phyloP scores from a whole-genome alignment of 2,888 invertebrate genomes.

The Xestia ashworthii region DNA sequence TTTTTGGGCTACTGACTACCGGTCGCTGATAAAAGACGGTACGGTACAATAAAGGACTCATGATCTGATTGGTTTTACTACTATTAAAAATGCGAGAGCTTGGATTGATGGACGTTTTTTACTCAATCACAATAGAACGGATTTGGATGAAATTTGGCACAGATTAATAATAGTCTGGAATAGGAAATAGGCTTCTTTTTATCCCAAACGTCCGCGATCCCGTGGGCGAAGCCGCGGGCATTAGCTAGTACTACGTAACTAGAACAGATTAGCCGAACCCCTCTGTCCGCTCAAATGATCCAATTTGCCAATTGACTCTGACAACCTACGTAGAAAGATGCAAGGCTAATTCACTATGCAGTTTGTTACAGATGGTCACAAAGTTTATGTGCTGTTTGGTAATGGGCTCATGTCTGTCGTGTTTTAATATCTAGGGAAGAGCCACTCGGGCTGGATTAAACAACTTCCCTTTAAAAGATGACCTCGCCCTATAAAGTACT shows the following conservation, averaged over 20 bases:
- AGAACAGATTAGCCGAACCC: slow-evolving; percentile 47
- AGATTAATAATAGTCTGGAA: no score
- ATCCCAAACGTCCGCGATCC: no score
- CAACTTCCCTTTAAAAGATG: background rate
- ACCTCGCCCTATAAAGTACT: background rate
- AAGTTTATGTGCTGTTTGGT: background rate
- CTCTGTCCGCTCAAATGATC: slow-evolving; percentile 45
- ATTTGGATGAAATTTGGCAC: background rate
- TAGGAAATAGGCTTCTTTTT: no score
- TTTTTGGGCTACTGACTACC: no score
- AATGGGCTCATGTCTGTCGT: background rate
- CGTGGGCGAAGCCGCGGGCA: no score
- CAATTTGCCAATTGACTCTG: slow-evolving; percentile 58
- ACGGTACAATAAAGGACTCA: slow-evolving; percentile 2
- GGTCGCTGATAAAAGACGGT: background rate
- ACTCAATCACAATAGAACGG: background rate
- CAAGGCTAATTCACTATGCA: slow-evolving; percentile 52
- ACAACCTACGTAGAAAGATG: slow-evolving; percentile 54
- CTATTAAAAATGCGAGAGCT: background rate
- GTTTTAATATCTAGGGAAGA: background rate
- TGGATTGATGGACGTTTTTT: background rate
- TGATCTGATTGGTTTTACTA: slow-evolving; percentile 27
- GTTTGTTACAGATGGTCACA: slow-evolving; percentile 24
- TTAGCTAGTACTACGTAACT: slow-evolving; percentile 14
- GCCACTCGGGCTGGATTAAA: background rate